Conservation (phyloP, 2,888 invertebrate genomes). For the Pyrgus malvae region DNA sequence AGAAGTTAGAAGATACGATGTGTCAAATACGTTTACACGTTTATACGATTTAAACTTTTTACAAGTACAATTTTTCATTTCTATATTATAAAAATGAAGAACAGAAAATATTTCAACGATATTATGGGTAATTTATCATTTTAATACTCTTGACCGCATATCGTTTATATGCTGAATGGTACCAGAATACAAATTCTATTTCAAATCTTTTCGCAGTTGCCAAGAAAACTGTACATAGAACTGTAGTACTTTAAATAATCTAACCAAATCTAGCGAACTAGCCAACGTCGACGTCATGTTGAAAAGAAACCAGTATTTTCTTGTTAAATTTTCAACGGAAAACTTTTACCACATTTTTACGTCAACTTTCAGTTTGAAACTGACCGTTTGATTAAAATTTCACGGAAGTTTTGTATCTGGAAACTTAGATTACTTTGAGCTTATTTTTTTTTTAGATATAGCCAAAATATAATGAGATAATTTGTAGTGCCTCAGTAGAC, state of each 20-base stretch:
- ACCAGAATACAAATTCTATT: slow-evolving; percentile 2
- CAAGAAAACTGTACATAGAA: slow-evolving; percentile 15
- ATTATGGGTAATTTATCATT: background rate
- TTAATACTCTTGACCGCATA: background rate
- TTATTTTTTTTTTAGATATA: background rate
- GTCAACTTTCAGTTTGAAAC: slow-evolving; percentile 4
- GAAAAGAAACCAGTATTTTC: slow-evolving; percentile 2
- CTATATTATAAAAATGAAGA: too few relatives aligned
- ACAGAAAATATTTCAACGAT: background rate
- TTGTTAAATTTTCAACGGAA: slow-evolving; percentile 11
- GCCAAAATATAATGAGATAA: too few relatives aligned
- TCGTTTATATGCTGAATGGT: background rate
- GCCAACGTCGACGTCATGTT: slow-evolving; percentile 1
- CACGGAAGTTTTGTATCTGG: background rate
- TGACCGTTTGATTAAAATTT: background rate
- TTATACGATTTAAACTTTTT: too few relatives aligned
- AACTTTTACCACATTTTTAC: slow-evolving; percentile 11
- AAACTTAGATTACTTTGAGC: background rate
- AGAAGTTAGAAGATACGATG: too few relatives aligned
- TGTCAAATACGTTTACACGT: too few relatives aligned
- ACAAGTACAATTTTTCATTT: too few relatives aligned
- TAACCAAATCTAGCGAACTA: slow-evolving; percentile 3
- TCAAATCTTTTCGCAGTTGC: slow-evolving; percentile 10
- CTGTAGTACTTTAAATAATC: slow-evolving; percentile 19
- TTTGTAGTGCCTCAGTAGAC: too few relatives aligned